These are phyloP conservation scores for Haemorhous mexicanus DNA, from an alignment of 2,113 vertebrate genomes.

Conservation along the genomic window DNA sequence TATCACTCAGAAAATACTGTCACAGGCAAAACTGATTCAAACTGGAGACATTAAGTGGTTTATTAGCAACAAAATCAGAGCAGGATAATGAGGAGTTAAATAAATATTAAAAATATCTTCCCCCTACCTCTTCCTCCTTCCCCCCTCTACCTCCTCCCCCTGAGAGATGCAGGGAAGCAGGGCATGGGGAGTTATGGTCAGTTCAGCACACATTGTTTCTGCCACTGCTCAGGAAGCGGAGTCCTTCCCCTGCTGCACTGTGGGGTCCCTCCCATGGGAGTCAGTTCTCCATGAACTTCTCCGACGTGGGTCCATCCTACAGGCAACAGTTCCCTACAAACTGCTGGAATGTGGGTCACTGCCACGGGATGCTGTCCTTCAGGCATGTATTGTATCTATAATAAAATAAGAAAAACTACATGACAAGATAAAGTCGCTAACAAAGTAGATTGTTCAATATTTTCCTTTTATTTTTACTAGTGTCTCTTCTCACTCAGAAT, in stretches of 20 bases:
- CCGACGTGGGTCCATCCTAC: too few relatives aligned
- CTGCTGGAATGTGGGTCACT: background rate
- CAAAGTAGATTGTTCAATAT: background rate
- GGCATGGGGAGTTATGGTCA: background rate
- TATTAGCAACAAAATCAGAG: background rate
- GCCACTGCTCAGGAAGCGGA: background rate
- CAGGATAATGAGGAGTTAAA: background rate
- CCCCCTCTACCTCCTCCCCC: background rate
- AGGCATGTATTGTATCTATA: background rate
- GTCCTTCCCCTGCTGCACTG: background rate
- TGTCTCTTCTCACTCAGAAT: background rate
- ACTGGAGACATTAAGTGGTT: background rate
- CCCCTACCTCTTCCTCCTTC: background rate
- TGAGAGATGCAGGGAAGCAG: background rate
- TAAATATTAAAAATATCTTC: background rate
- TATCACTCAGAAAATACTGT: background rate
- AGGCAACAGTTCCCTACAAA: background rate
- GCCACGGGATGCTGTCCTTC: background rate
- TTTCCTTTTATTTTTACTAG: background rate
- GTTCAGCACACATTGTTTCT: background rate
- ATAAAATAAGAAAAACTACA: background rate
- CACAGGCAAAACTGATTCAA: background rate
- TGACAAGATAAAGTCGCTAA: background rate
- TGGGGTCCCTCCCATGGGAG: too few relatives aligned
- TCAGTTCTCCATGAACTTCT: background rate